phyloP scores from a whole-genome alignment of 2,113 vertebrate genomes.

The Dasypus novemcinctus region DNA sequence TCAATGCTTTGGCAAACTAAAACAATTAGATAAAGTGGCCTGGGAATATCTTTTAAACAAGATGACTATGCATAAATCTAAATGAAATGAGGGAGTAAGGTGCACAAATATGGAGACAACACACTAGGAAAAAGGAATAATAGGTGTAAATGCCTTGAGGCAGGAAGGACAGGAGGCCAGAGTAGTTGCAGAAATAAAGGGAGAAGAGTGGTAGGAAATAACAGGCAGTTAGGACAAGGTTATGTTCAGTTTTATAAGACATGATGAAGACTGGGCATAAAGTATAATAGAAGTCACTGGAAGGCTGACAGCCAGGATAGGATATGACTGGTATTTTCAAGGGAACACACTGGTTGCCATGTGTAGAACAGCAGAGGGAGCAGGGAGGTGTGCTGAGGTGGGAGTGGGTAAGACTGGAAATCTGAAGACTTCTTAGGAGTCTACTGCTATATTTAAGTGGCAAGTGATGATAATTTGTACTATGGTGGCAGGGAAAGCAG shows the following conservation, averaged over 20 bases:
- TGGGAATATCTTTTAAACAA: not conserved
- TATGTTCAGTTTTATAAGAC: not conserved
- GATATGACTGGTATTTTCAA: not conserved
- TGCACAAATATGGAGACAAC: not conserved
- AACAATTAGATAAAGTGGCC: not conserved
- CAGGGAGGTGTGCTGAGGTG: too few relatives aligned
- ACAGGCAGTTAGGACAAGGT: not conserved
- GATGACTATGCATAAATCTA: not conserved
- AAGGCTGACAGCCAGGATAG: not conserved
- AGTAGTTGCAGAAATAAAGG: not conserved
- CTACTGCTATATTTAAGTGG: rapidly evolving
- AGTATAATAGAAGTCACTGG: rapidly evolving
- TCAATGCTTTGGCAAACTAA: too few relatives aligned
- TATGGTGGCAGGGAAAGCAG: rapidly evolving
- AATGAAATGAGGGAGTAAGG: not conserved
- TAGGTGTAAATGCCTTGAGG: not conserved
- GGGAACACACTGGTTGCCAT: not conserved
- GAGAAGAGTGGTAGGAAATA: not conserved
- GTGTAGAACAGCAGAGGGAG: rapidly evolving
- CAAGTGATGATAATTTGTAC: rapidly evolving
- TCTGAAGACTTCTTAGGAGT: not conserved
- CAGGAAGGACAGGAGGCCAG: not conserved
- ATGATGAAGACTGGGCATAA: not conserved
- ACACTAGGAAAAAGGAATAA: not conserved
- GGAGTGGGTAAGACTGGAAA: too few relatives aligned